A percentile compares a stretch with the other conserved stretches of the same genome.
These are phyloP conservation scores for Drosophila nikananu DNA, from an alignment of 1,140 invertebrate genomes.

Conservation along the genomic window DNA sequence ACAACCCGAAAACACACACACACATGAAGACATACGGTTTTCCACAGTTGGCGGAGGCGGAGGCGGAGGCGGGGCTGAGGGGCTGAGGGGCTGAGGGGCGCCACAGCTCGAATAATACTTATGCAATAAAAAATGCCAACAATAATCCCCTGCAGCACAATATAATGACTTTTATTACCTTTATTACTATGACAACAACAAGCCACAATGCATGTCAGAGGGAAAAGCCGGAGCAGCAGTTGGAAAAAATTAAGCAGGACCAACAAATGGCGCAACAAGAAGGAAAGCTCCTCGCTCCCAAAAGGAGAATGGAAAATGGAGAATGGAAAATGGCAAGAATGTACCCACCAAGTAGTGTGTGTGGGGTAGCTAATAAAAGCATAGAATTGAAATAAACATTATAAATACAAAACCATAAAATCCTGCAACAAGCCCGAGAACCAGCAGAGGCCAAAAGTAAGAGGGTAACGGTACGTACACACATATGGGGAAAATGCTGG, in stretches of 20 bases:
- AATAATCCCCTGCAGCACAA: slow-evolving; percentile 76
- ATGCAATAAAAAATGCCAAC: slow-evolving; percentile 68
- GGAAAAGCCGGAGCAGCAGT: neutral
- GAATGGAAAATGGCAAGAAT: slow-evolving; percentile 26
- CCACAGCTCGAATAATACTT: slow-evolving; percentile 60
- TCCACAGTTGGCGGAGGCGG: too few species aligned
- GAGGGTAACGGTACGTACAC: neutral
- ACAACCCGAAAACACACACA: slow-evolving; percentile 38
- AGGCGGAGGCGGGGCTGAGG: too few species aligned
- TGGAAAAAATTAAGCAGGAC: slow-evolving; percentile 33
- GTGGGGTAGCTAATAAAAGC: slow-evolving; percentile 67
- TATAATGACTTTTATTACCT: slow-evolving; percentile 83
- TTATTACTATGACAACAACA: slow-evolving; percentile 72
- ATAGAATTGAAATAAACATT: slow-evolving; percentile 80
- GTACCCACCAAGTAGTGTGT: slow-evolving; percentile 7
- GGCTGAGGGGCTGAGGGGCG: neutral
- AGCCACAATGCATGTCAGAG: slow-evolving; percentile 45
- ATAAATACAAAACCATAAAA: slow-evolving; percentile 82
- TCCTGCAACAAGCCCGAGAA: slow-evolving; percentile 37
- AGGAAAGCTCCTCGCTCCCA: slow-evolving; percentile 1
- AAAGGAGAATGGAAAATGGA: slow-evolving; percentile 1
- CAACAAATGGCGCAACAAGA: slow-evolving; percentile 28
- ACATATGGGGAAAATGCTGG: neutral
- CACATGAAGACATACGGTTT: slow-evolving; percentile 20
- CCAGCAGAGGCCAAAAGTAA: slow-evolving; percentile 29